Evolutionary conservation across 2,888 invertebrate species (phyloP).

Genomic region (Phania funesta): DNA sequence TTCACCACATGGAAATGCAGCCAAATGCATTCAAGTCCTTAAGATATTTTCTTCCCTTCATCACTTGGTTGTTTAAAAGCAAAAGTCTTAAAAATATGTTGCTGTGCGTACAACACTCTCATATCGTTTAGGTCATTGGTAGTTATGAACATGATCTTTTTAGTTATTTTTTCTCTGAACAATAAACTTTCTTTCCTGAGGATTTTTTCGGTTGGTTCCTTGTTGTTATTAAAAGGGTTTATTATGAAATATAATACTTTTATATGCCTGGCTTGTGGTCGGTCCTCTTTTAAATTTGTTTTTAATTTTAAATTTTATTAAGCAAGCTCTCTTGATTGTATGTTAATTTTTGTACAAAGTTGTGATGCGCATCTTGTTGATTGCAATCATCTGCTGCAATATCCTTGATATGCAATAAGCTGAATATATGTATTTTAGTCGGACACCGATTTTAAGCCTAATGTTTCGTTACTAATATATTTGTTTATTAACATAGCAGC

Average conservation of each 20-base stretch:
- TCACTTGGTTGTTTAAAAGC: background rate
- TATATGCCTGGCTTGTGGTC: background rate
- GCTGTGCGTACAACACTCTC: background rate
- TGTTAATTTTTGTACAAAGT: slow-evolving; percentile 10
- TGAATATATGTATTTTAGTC: background rate
- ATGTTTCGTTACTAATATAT: too few species aligned
- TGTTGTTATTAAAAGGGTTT: slow-evolving; percentile 11
- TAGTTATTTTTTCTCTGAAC: background rate
- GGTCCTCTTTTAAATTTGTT: slow-evolving; percentile 20
- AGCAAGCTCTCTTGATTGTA: background rate
- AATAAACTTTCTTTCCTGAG: slow-evolving; percentile 29
- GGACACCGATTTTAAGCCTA: background rate
- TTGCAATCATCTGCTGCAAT: slow-evolving; percentile 32
- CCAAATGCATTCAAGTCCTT: background rate
- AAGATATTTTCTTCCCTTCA: background rate
- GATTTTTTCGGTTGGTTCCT: slow-evolving; percentile 9
- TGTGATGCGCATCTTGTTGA: background rate
- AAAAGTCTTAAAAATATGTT: slow-evolving; percentile 4
- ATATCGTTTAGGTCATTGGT: slow-evolving; percentile 30
- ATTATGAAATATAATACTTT: slow-evolving; percentile 46
- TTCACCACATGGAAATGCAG: background rate
- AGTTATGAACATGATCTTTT: slow-evolving; percentile 42
- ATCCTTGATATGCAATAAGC: background rate
- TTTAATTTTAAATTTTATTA: background rate
- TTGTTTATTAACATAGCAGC: too few species aligned